Evolutionary conservation across 2,888 invertebrate species (phyloP).

Genomic region (Antheraea assamensis): DNA sequence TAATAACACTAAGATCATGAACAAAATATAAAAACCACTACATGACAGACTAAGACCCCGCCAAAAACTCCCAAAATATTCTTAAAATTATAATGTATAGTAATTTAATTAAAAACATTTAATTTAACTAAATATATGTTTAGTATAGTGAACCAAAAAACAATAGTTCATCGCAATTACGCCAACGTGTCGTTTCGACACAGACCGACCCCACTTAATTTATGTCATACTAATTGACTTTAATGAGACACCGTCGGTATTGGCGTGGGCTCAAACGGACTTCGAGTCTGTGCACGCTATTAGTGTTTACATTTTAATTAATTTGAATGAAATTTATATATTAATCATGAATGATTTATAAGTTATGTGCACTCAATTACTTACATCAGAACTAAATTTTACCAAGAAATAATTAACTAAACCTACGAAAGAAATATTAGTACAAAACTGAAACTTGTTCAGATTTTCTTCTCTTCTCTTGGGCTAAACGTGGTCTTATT

Average conservation of each 20-base stretch:
- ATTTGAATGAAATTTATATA: slow-evolving; percentile 34
- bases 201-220: slow-evolving; percentile 60
- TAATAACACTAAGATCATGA: too few species aligned
- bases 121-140: neutral
- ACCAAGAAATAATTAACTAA: neutral
- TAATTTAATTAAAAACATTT: neutral
- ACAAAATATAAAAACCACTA: too few species aligned
- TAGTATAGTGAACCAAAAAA: slow-evolving; percentile 12
- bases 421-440: neutral
- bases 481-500: too few species aligned
- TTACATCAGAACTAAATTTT: neutral
- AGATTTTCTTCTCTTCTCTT: too few species aligned
- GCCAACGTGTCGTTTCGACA: slow-evolving; percentile 45
- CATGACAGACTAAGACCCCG: too few species aligned
- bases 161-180: slow-evolving; percentile 34
- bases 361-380: neutral
- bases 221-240: slow-evolving; percentile 71
- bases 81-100: neutral
- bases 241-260: slow-evolving; percentile 67
- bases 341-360: slow-evolving; percentile 13
- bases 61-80: too few species aligned
- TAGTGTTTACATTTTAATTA: slow-evolving; percentile 31
- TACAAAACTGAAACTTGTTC: too few species aligned
- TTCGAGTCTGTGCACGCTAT: slow-evolving; percentile 23
- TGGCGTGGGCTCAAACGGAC: slow-evolving; percentile 57